phyloP scores from a whole-genome alignment of 1,140 invertebrate species.

The Ostrea edulis region DNA sequence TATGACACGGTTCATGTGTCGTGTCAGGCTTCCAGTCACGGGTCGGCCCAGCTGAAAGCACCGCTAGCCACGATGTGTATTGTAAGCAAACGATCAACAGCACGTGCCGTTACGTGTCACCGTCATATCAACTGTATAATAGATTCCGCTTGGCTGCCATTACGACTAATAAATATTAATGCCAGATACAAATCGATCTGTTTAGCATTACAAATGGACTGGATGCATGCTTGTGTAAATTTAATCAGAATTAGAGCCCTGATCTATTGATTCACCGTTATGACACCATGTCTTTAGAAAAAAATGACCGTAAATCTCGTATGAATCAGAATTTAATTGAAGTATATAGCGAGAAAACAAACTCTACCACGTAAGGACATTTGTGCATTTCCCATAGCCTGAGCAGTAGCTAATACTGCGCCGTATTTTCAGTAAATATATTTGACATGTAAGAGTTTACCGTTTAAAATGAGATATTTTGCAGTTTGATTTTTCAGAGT shows the following conservation, averaged over 20 bases:
- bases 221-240: slow-evolving; percentile 1
- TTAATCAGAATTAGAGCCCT: background rate
- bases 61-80: background rate
- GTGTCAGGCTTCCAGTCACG: slow-evolving; percentile 18
- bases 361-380: too few species aligned
- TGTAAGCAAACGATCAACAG: background rate
- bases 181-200: slow-evolving; percentile 31
- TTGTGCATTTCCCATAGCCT: too few species aligned
- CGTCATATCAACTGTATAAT: slow-evolving; percentile 10
- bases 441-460: too few species aligned
- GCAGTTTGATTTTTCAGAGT: too few species aligned
- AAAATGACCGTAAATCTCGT: too few species aligned
- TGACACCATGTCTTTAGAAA: background rate
- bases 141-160: slow-evolving; percentile 16
- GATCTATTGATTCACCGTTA: background rate
- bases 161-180: slow-evolving; percentile 31
- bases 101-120: slow-evolving; percentile 29
- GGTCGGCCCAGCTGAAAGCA: background rate
- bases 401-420: too few species aligned
- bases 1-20: slow-evolving; percentile 23
- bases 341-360: too few species aligned
- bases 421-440: too few species aligned
- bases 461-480: too few species aligned
- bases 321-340: too few species aligned
- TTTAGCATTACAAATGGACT: background rate